phyloP scores from a whole-genome alignment of 35 echinoderm and acorn worm species.

The Strongylocentrotus purpuratus region DNA sequence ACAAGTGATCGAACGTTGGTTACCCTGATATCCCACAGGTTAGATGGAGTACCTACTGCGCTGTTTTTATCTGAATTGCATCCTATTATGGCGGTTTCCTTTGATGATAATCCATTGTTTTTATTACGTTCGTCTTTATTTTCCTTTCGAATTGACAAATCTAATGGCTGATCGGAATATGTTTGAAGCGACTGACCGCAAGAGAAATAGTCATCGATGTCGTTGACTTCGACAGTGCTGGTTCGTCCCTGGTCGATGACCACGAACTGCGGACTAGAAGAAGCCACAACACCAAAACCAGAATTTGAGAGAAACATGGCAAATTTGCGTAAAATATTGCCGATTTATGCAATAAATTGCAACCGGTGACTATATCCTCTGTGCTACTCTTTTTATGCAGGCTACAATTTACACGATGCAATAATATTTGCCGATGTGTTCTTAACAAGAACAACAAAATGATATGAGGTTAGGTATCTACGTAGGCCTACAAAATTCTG shows the following conservation, averaged over 20 bases:
- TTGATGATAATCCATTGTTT: neutral
- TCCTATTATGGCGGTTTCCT: neutral
- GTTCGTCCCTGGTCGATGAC: neutral
- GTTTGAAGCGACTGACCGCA: neutral
- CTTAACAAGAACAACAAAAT: too few relatives aligned
- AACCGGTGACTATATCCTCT: neutral
- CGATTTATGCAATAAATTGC: neutral
- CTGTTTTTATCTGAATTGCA: neutral
- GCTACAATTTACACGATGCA: too few relatives aligned
- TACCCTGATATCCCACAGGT: neutral
- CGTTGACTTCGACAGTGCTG: neutral
- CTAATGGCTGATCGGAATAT: neutral
- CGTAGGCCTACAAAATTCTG: neutral
- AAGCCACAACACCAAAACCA: neutral
- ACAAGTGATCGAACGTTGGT: constrained; percentile 20
- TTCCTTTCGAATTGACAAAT: neutral
- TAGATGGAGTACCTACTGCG: neutral
- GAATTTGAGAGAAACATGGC: neutral
- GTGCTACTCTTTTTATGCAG: too few relatives aligned
- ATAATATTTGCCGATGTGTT: too few relatives aligned
- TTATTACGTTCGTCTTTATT: neutral
- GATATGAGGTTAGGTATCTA: too few relatives aligned
- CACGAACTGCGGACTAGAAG: neutral
- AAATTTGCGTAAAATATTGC: neutral
- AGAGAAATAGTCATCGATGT: neutral